Percentiles rank a stretch among this genome's conserved stretches.
phyloP scores from a whole-genome alignment of 2,888 invertebrate species.

The Shargacucullia verbasci region DNA sequence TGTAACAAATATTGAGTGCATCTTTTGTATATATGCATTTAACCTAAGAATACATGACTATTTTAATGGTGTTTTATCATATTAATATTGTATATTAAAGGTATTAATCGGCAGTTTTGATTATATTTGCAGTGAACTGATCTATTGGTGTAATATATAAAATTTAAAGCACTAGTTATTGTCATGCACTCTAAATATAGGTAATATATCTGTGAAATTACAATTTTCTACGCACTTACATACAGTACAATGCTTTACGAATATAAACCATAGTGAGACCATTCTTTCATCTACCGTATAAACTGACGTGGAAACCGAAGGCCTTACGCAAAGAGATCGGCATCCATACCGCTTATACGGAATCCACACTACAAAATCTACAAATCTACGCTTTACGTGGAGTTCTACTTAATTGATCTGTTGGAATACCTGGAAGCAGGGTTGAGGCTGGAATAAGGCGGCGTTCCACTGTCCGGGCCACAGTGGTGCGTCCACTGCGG shows the following conservation, averaged over 20 bases:
- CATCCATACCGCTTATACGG: constrained; percentile 62
- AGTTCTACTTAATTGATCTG: constrained; percentile 86
- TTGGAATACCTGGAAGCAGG: constrained; percentile 89
- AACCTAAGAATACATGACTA: constrained; percentile 45
- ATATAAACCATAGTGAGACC: constrained; percentile 76
- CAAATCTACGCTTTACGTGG: constrained; percentile 69
- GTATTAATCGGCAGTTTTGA: constrained; percentile 55
- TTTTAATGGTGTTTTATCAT: constrained; percentile 33
- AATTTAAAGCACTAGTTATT: constrained; percentile 85
- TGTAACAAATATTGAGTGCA: constrained; percentile 61
- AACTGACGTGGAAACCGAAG: constrained; percentile 51
- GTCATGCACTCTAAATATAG: constrained; percentile 83
- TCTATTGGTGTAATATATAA: constrained; percentile 63
- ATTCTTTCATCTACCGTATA: constrained; percentile 68
- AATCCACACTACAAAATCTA: constrained; percentile 70
- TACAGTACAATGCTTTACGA: constrained; percentile 56
- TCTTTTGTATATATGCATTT: constrained; percentile 48
- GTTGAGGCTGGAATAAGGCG: constrained; percentile 83
- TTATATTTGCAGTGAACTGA: constrained; percentile 52
- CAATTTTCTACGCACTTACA: constrained; percentile 59
- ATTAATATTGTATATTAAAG: constrained; percentile 29
- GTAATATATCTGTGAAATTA: constrained; percentile 58
- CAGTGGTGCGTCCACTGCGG: constrained; percentile 73
- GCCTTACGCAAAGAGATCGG: constrained; percentile 37
- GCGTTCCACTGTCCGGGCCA: constrained; percentile 84